phyloP scores from a whole-genome alignment of 1,140 invertebrate species.

The Galleria mellonella region DNA sequence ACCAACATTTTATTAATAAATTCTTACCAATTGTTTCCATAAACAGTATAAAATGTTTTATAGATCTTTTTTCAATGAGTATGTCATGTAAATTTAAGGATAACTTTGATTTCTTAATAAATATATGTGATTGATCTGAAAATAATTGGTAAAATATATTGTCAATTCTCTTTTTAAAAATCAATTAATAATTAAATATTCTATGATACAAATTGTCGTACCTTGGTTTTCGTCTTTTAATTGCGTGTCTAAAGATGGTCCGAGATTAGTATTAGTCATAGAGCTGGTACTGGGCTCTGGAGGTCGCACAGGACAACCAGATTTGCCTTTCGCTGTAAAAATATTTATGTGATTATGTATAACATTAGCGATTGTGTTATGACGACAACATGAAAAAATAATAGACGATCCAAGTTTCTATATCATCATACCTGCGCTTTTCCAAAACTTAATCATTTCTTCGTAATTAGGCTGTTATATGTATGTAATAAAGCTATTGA shows the following conservation, averaged over 20 bases:
- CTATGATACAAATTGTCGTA: slow-evolving; percentile 16
- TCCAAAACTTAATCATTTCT: slow-evolving; percentile 69
- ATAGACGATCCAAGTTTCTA: not conserved
- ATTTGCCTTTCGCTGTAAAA: slow-evolving; percentile 62
- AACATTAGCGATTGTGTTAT: not conserved
- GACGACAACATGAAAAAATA: not conserved
- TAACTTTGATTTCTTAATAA: slow-evolving; percentile 61
- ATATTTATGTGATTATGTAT: slow-evolving; percentile 3
- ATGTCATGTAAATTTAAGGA: slow-evolving; percentile 59
- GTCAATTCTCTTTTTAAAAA: too few species aligned
- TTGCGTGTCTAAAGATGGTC: slow-evolving; percentile 30
- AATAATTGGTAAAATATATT: slow-evolving; percentile 18
- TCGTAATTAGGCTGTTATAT: slow-evolving; percentile 9
- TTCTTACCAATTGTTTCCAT: slow-evolving; percentile 61
- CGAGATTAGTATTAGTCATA: slow-evolving; percentile 13
- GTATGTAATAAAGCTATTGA: slow-evolving; percentile 4
- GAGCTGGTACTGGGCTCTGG: slow-evolving; percentile 33
- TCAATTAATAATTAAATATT: too few species aligned
- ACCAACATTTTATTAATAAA: slow-evolving; percentile 59
- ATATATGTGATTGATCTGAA: slow-evolving; percentile 41
- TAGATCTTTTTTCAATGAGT: slow-evolving; percentile 47
- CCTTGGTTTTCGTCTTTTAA: slow-evolving; percentile 36
- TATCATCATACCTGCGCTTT: slow-evolving; percentile 53
- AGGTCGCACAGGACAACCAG: slow-evolving; percentile 57
- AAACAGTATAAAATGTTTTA: slow-evolving; percentile 63